Conservation (phyloP, 2,113 vertebrate species). For the Passer domesticus region DNA sequence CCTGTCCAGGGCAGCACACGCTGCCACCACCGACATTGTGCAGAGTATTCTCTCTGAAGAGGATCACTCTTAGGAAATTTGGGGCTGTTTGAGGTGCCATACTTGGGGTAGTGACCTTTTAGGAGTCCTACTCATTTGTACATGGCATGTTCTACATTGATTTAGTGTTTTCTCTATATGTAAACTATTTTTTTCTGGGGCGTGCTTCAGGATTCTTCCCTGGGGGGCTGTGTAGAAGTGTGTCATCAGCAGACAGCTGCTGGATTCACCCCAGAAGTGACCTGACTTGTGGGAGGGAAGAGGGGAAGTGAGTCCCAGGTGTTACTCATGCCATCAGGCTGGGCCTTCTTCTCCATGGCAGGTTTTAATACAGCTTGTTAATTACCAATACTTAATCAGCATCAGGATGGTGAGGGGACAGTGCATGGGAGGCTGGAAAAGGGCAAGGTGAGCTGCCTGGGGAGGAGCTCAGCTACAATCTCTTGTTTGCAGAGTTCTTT, state of each 20-base stretch:
- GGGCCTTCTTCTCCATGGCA: background rate
- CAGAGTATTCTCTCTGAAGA: background rate
- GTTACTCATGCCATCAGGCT: no score
- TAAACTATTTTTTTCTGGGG: background rate
- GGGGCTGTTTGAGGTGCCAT: background rate
- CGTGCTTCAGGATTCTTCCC: background rate
- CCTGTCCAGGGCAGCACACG: background rate
- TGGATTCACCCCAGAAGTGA: background rate
- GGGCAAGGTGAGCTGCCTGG: background rate
- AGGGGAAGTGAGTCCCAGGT: rapidly evolving
- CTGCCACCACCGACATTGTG: rapidly evolving
- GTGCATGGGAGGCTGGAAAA: background rate
- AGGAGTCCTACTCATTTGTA: rapidly evolving
- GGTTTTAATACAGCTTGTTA: background rate
- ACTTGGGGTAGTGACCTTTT: background rate
- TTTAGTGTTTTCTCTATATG: background rate
- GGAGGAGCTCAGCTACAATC: background rate
- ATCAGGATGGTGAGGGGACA: background rate
- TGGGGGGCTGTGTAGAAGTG: background rate
- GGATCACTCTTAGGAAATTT: background rate
- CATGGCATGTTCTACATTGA: background rate
- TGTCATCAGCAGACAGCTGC: background rate
- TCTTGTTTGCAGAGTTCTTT: conserved; percentile 88
- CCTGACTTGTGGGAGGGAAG: background rate
- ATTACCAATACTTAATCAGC: background rate